Conservation (phyloP, 2,113 vertebrate genomes). For the Saimiri boliviensis region DNA sequence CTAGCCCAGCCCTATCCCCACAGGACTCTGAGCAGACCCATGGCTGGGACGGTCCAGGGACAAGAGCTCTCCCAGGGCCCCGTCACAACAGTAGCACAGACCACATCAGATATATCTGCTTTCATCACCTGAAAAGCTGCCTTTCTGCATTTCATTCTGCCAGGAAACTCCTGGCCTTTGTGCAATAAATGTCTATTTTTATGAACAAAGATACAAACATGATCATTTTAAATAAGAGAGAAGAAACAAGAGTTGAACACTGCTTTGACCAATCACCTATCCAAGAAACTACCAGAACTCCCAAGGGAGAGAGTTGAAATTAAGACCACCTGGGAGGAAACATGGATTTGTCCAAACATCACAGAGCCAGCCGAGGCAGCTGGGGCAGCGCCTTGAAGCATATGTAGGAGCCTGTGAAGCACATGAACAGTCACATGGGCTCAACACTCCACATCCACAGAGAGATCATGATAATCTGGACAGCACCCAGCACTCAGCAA, state of each 20-base stretch:
- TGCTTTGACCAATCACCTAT: not conserved
- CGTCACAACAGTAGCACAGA: no score
- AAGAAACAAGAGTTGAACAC: not conserved
- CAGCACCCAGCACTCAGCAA: not conserved
- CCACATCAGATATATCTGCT: not conserved
- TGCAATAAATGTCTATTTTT: not conserved
- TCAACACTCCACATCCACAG: not conserved
- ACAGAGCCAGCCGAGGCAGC: not conserved
- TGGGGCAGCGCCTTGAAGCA: rapidly evolving
- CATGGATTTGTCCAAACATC: not conserved
- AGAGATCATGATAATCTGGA: not conserved
- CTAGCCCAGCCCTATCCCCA: rapidly evolving
- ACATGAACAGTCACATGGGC: no score
- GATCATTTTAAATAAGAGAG: not conserved
- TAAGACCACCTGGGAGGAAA: not conserved
- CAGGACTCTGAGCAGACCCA: not conserved
- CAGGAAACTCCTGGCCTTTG: not conserved
- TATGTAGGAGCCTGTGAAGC: rapidly evolving
- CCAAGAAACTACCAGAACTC: not conserved
- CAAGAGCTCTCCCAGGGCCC: not conserved
- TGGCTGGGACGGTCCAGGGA: not conserved
- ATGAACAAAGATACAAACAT: not conserved
- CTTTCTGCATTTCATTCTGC: not conserved
- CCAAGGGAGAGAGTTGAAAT: not conserved
- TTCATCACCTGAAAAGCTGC: not conserved